phyloP scores from a whole-genome alignment of 53 echinoderm and acorn worm genomes.

The Pentamera pediparva region DNA sequence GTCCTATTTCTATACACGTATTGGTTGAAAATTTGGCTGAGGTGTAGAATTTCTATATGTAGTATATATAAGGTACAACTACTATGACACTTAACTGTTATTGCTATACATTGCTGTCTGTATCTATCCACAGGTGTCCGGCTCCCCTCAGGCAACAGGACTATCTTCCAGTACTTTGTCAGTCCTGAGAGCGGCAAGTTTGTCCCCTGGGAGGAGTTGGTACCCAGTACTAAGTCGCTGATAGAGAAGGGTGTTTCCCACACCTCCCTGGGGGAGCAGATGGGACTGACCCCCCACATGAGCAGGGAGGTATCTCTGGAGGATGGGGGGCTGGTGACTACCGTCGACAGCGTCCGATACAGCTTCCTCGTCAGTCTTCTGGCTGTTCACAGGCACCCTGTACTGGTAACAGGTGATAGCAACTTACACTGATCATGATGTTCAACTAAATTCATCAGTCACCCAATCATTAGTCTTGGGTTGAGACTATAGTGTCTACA shows the following conservation, averaged over 20 bases:
- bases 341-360: conserved; percentile 89
- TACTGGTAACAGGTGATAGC: conserved; percentile 89
- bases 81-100: too few relatives aligned
- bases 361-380: conserved; percentile 82
- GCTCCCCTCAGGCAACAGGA: conserved; percentile 90
- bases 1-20: too few relatives aligned
- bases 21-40: too few relatives aligned
- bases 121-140: conserved; percentile 65
- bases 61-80: too few relatives aligned
- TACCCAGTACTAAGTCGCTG: conserved; percentile 95
- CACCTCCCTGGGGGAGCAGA: conserved; percentile 95
- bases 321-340: conserved; percentile 80
- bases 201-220: conserved; percentile 98
- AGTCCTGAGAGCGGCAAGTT: conserved; percentile 97
- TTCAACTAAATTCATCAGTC: too few relatives aligned
- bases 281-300: conserved; percentile 75
- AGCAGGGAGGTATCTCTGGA: conserved; percentile 73
- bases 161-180: conserved; percentile 98
- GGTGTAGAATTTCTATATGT: too few relatives aligned
- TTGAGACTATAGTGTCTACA: too few relatives aligned
- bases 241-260: conserved; percentile 92
- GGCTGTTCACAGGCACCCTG: conserved; percentile 80
- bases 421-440: too few relatives aligned
- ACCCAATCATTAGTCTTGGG: too few relatives aligned
- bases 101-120: too few relatives aligned